Base-by-base conservation (phyloP, 2,797 vertebrate species). In the Vipera latastei region DNA sequence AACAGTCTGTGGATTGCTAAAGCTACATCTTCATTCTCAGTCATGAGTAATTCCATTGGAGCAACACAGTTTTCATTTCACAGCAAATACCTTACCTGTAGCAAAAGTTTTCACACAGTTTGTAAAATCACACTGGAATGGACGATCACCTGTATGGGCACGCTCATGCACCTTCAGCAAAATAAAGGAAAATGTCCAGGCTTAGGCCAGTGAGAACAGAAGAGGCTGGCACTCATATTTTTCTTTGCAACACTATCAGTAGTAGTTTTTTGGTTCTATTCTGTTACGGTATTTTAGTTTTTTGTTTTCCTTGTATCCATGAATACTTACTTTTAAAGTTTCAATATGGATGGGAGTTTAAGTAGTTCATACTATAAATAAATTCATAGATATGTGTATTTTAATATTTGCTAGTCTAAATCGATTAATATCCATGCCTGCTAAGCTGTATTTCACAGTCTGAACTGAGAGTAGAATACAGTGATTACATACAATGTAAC, bases 51-150 rank as follows among this genome's bases (percentile, higher is more conserved):
- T 20, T 93, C 0, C 55, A 48, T 53, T 85, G 13, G 20, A 92
- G 57, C 83, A 55, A 44, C 6, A 92, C 28, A 88, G 69, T 85
- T 20, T 56, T 83, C 38, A 59, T 12, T 90, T 90, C 44, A 63
- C 14, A 73, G 51, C 3, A 48, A 26, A 88, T 51, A 63, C 90
- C 26, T 94, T 97, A 98, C 97, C 98, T 93, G 98, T 98, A 90
- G 98, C 97, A 94, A 98, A 98, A 44, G 98, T 97, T 95, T 98
- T 98, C 91, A 97, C 97, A 32, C 98, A 98, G 94, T 97, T 96
- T 63, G 97, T 96, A 91, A 98, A 97, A 91, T 97, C 96, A 13
- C 98, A 98, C 0, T 95, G 95, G 69, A 98, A 98, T 0, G 98
- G 98, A 56, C 98, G 95, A 94, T 98, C 97, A 20, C 98, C 98